These are phyloP conservation scores for Lagorchestes hirsutus DNA, from an alignment of 2,797 vertebrate species.

Conservation along the genomic window DNA sequence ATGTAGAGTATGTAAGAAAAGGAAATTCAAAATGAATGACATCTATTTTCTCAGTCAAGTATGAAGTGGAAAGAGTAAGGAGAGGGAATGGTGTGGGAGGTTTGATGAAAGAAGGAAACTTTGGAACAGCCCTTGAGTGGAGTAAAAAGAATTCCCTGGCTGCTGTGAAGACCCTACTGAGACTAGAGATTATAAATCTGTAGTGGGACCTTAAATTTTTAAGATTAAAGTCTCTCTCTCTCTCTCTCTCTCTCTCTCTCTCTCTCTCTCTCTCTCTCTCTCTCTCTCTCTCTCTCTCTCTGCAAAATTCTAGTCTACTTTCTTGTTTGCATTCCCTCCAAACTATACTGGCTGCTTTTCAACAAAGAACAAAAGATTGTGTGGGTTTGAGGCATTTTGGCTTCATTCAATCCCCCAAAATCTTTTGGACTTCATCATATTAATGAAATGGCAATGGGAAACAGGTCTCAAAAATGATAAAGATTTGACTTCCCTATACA, in stretches of 20 bases:
- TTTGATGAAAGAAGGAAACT: neutral
- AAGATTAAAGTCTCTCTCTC: neutral
- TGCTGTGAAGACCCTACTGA: neutral
- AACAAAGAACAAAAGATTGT: neutral
- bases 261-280: too few relatives aligned
- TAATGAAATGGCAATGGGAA: neutral
- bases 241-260: too few relatives aligned
- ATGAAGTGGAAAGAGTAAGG: neutral
- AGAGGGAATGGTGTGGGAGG: neutral
- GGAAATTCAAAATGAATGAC: too few relatives aligned
- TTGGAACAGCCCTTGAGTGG: neutral
- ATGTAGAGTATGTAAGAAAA: too few relatives aligned
- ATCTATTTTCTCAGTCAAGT: too few relatives aligned
- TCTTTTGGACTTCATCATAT: neutral
- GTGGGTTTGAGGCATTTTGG: neutral
- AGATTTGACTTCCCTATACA: neutral
- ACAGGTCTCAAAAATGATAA: neutral
- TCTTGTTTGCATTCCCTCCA: neutral
- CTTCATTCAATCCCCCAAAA: neutral
- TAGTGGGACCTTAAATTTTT: neutral
- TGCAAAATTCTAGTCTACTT: neutral
- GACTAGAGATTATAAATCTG: neutral
- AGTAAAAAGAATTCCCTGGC: neutral
- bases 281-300: too few relatives aligned
- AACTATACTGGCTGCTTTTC: neutral